A percentile compares a stretch with the other conserved stretches of the same genome.
Evolutionary conservation across 2,888 invertebrate species (phyloP).

Genomic region (Athalia cordata): DNA sequence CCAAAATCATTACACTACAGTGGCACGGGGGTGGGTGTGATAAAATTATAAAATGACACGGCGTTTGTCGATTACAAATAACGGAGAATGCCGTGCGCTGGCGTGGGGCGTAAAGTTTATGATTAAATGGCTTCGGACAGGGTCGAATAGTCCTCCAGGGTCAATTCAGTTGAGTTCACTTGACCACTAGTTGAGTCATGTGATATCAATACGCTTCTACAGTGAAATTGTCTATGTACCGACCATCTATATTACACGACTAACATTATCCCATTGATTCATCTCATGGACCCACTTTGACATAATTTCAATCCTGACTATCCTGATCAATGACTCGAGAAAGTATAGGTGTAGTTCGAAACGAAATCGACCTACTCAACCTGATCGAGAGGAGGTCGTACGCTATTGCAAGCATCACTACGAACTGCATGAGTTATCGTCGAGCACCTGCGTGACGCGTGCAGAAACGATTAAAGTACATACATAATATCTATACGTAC

Average conservation of each 20-base stretch:
- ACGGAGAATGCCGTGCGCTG: not conserved
- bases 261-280: slow-evolving; percentile 3
- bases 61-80: slow-evolving; percentile 34
- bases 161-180: slow-evolving; percentile 60
- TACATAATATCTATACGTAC: not conserved
- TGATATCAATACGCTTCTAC: slow-evolving; percentile 30
- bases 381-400: not conserved
- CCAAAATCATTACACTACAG: no score
- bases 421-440: not conserved
- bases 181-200: slow-evolving; percentile 50
- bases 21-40: not conserved
- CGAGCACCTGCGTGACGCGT: slow-evolving; percentile 13
- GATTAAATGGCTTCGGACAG: slow-evolving; percentile 49
- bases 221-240: not conserved
- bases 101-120: slow-evolving; percentile 34
- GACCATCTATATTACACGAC: not conserved
- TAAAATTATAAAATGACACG: slow-evolving; percentile 27
- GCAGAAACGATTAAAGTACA: not conserved
- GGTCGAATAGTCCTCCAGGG: slow-evolving; percentile 57
- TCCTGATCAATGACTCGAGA: not conserved
- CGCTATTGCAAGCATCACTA: slow-evolving; percentile 9
- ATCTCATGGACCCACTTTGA: not conserved
- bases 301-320: not conserved
- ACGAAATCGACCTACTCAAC: not conserved
- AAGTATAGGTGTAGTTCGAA: not conserved